These are phyloP conservation scores for Onychostruthus taczanowskii DNA, from an alignment of 2,113 vertebrate genomes.

Conservation along the genomic window DNA sequence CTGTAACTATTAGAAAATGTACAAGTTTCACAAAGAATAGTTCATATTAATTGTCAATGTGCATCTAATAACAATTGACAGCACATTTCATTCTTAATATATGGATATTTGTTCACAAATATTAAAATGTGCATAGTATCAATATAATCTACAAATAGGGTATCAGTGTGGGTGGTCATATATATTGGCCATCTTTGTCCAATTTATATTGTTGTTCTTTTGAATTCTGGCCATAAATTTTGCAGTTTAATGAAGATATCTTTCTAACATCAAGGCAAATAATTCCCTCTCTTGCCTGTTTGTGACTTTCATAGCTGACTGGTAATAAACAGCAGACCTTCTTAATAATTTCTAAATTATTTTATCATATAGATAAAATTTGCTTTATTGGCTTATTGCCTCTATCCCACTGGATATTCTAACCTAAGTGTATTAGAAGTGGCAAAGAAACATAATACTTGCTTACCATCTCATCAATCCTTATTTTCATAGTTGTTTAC, in stretches of 20 bases:
- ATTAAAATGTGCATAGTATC: not conserved
- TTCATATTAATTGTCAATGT: not conserved
- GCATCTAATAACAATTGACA: not conserved
- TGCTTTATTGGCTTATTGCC: not conserved
- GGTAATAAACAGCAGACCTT: not conserved
- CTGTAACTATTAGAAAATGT: not conserved
- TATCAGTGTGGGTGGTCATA: not conserved
- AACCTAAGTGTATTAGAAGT: not conserved
- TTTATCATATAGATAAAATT: not conserved
- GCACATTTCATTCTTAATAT: not conserved
- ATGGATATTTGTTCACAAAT: not conserved
- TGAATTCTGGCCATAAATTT: not conserved
- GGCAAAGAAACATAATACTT: not conserved
- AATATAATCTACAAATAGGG: not conserved
- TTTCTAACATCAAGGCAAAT: not conserved
- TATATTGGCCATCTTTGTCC: not conserved
- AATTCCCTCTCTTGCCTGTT: not conserved
- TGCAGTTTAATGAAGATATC: not conserved
- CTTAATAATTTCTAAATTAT: not conserved
- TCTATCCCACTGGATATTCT: not conserved
- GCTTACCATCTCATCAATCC: not conserved
- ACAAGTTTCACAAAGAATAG: not conserved
- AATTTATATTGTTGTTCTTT: not conserved
- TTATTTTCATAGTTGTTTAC: not conserved
- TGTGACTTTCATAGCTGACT: not conserved